Percentiles rank a stretch among this genome's conserved stretches.
These are phyloP conservation scores for Trachurus trachurus DNA, from an alignment of 2,797 vertebrate species.

Conservation along the genomic window DNA sequence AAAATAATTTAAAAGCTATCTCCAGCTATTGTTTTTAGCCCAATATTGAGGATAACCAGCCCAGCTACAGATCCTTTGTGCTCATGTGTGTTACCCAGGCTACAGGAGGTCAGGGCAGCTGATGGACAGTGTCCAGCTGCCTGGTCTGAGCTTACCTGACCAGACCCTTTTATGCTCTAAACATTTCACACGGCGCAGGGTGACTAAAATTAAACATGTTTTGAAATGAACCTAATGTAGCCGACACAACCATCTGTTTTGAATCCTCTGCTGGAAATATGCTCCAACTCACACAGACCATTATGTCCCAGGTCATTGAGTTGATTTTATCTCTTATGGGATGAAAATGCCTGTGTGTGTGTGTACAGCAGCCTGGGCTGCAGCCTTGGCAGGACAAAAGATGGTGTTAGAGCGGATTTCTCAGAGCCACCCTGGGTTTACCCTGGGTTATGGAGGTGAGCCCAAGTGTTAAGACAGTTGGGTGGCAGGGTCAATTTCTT, in stretches of 20 bases:
- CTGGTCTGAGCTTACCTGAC: slow-evolving; percentile 22
- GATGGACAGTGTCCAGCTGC: slow-evolving; percentile 13
- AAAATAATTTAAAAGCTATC: not conserved
- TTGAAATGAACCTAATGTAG: slow-evolving; percentile 55
- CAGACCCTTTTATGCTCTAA: slow-evolving; percentile 29
- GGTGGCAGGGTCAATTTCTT: not conserved
- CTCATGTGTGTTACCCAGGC: not conserved
- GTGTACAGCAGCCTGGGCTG: slow-evolving; percentile 16
- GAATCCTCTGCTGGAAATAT: slow-evolving; percentile 43
- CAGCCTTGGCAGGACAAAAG: not conserved
- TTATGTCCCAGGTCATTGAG: slow-evolving; percentile 55
- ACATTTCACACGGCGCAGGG: slow-evolving; percentile 28
- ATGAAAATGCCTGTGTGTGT: slow-evolving; percentile 39
- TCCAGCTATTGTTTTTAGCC: slow-evolving; percentile 23
- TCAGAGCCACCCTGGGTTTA: not conserved
- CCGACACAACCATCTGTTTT: slow-evolving; percentile 56
- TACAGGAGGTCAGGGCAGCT: slow-evolving; percentile 45
- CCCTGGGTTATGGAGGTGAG: not conserved
- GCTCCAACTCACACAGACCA: slow-evolving; percentile 14
- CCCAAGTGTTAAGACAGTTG: not conserved
- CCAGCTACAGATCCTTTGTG: slow-evolving; percentile 14
- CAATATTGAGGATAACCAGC: not conserved
- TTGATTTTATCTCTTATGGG: slow-evolving; percentile 32
- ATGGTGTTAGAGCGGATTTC: slow-evolving; percentile 33
- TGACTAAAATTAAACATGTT: slow-evolving; percentile 42